These are phyloP conservation scores for Petrocephalus sullivani DNA, from an alignment of 2,797 vertebrate genomes.

Conservation along the genomic window DNA sequence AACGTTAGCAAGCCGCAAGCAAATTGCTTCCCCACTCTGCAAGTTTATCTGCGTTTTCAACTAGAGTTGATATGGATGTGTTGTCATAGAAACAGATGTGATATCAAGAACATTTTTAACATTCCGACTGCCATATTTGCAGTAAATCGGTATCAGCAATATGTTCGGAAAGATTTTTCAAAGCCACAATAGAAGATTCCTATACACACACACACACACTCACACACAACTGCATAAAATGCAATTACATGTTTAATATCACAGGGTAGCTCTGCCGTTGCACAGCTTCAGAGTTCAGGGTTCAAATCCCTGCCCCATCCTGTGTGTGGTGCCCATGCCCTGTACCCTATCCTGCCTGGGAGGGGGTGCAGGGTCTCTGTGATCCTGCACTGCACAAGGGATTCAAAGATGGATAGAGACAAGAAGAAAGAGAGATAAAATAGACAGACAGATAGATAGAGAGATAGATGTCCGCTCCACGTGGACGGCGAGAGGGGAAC, in stretches of 20 bases:
- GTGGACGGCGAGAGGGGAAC: neutral
- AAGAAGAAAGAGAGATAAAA: neutral
- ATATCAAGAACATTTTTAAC: constrained; percentile 9
- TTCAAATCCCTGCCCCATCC: neutral
- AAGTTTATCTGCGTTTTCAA: constrained; percentile 8
- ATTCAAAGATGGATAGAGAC: neutral
- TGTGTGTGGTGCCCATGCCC: neutral
- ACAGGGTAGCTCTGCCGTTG: neutral
- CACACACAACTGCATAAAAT: neutral
- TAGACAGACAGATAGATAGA: neutral
- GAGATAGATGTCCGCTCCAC: neutral
- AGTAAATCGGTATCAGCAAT: neutral
- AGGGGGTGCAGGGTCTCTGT: neutral
- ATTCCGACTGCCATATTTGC: neutral
- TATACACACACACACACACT: neutral
- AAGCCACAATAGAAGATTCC: neutral
- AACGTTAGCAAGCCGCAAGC: neutral
- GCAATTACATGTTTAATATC: neutral
- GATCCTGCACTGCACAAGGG: neutral
- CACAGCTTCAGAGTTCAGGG: neutral
- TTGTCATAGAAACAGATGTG: constrained; percentile 20
- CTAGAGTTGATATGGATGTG: neutral
- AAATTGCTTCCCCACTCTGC: neutral
- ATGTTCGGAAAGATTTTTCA: neutral
- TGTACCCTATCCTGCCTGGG: neutral